Evolutionary conservation across 2,797 vertebrate species (phyloP).

Genomic region (Cryptoblepharus egeriae): DNA sequence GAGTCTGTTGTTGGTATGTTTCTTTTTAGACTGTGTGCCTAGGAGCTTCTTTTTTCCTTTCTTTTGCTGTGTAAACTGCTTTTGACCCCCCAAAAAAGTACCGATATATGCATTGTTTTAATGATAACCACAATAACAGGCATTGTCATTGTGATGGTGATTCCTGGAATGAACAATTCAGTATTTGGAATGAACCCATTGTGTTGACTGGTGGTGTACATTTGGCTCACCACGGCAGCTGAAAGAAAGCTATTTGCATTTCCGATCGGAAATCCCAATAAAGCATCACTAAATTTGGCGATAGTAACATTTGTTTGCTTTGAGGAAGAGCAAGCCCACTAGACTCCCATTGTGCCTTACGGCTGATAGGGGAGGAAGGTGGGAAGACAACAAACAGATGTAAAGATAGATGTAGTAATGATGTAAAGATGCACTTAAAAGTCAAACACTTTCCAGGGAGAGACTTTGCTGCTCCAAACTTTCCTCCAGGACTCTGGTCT

Average conservation of each 20-base stretch:
- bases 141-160: accelerated
- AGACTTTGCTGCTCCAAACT: too few species aligned
- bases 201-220: not conserved
- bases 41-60: too few species aligned
- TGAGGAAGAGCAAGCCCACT: not conserved
- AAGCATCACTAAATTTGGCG: not conserved
- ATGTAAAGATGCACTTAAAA: not conserved
- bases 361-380: not conserved
- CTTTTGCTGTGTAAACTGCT: too few species aligned
- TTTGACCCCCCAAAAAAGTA: too few species aligned
- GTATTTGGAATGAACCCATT: too few species aligned
- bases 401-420: not conserved
- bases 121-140: not conserved
- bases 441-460: not conserved
- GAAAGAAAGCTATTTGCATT: not conserved
- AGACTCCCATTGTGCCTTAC: not conserved
- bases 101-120: too few species aligned
- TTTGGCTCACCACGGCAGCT: not conserved
- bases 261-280: not conserved
- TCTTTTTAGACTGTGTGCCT: too few species aligned
- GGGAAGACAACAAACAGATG: not conserved
- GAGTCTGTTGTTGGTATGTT: too few species aligned
- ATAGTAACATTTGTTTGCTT: not conserved
- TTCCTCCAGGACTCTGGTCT: not conserved
- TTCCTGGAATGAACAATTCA: accelerated